phyloP scores from a whole-genome alignment of 2,113 vertebrate genomes.

The Plestiodon gilberti region DNA sequence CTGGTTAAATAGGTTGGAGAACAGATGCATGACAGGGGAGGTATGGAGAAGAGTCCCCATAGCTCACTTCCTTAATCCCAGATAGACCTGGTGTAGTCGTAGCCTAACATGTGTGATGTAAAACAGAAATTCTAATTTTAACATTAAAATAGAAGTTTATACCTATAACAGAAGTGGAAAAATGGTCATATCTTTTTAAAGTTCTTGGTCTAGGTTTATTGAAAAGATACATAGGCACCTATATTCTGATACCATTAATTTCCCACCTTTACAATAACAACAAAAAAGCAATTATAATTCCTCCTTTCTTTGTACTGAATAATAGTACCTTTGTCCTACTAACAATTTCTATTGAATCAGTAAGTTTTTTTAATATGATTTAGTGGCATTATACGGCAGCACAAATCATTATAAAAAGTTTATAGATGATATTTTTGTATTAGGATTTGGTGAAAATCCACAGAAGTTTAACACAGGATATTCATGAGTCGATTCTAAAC shows the following conservation, averaged over 20 bases:
- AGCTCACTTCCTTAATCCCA: not conserved
- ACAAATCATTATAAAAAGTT: not conserved
- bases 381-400: not conserved
- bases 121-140: not conserved
- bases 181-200: not conserved
- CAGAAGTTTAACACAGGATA: constrained; percentile 87
- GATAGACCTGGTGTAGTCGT: not conserved
- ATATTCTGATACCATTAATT: not conserved
- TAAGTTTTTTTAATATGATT: constrained; percentile 16
- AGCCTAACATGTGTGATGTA: not conserved
- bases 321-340: not conserved
- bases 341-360: not conserved
- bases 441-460: constrained; percentile 97
- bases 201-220: not conserved
- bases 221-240: not conserved
- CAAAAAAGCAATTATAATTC: not conserved
- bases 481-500: constrained; percentile 89
- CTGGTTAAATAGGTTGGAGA: not conserved
- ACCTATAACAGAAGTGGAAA: not conserved
- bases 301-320: not conserved
- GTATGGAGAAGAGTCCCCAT: not conserved
- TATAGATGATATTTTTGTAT: not conserved
- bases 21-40: not conserved
- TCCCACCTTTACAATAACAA: not conserved
- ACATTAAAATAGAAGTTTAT: not conserved